phyloP scores from a whole-genome alignment of 1,140 invertebrate species.

The Philotrypesis tridentata region DNA sequence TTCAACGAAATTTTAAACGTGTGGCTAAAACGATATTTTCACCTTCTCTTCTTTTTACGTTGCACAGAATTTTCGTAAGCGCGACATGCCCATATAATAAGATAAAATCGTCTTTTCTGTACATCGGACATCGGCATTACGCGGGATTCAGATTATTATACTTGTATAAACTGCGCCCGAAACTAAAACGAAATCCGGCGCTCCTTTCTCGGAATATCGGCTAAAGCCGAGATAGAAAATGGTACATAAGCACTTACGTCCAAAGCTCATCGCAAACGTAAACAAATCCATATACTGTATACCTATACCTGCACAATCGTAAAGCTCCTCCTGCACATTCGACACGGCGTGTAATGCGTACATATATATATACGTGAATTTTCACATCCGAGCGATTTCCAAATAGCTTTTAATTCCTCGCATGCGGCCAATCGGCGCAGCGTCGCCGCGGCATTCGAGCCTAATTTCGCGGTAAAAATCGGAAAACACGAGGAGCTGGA shows the following conservation, averaged over 20 bases:
- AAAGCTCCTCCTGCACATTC: not conserved
- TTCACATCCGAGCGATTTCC: slow-evolving; percentile 19
- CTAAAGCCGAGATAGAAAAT: not conserved
- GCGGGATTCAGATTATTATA: no score
- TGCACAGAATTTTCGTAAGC: no score
- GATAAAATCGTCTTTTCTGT: no score
- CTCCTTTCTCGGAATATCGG: not conserved
- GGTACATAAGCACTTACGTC: not conserved
- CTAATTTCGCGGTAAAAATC: slow-evolving; percentile 52
- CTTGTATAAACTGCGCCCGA: no score
- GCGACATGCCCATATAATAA: no score
- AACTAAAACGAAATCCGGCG: no score
- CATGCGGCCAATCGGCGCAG: not conserved
- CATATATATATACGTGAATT: not conserved
- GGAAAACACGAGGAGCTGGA: slow-evolving; percentile 41
- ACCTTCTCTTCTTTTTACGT: no score
- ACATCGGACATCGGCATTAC: no score
- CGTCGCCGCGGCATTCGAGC: slow-evolving; percentile 42
- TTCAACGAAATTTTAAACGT: no score
- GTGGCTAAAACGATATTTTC: no score
- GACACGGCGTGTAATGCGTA: not conserved
- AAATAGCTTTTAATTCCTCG: not conserved
- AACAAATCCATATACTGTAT: not conserved
- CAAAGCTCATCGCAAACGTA: slow-evolving; percentile 32
- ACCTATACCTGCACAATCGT: no score